A percentile compares a stretch with the other conserved stretches of the same genome.
Conservation (phyloP, 2,888 invertebrate genomes). For the Patella ulyssiponensis region DNA sequence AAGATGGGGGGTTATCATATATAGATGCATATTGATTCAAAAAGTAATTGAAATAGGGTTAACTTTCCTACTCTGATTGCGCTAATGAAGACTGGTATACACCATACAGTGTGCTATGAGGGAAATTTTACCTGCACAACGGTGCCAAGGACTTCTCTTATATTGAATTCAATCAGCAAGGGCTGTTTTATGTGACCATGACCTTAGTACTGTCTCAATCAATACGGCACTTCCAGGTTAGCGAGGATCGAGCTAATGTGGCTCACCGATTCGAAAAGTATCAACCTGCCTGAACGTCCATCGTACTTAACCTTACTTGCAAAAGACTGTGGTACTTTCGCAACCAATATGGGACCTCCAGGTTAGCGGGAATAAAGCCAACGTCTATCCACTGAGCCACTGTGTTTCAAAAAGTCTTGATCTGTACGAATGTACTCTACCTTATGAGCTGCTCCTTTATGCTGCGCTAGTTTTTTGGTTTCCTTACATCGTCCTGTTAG, state of each 20-base stretch:
- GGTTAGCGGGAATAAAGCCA: not conserved
- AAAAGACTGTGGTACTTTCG: not conserved
- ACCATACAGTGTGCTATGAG: too few relatives aligned
- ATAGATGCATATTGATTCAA: too few relatives aligned
- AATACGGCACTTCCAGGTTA: too few relatives aligned
- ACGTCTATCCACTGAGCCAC: not conserved
- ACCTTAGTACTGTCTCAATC: not conserved
- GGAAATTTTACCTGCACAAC: too few relatives aligned
- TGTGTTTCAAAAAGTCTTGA: not conserved
- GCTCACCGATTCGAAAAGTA: not conserved
- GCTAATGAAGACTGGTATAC: too few relatives aligned
- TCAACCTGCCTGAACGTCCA: not conserved
- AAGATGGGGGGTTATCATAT: not conserved
- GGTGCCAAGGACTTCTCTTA: too few relatives aligned
- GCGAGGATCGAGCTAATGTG: not conserved
- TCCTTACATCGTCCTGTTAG: conserved; percentile 74
- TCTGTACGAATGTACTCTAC: conserved; percentile 46
- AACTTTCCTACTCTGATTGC: too few relatives aligned
- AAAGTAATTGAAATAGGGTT: too few relatives aligned
- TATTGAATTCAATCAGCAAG: too few relatives aligned
- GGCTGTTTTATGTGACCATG: conserved; percentile 79
- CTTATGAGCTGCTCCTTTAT: conserved; percentile 87
- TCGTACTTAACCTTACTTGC: conserved; percentile 81
- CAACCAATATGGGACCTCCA: too few relatives aligned
- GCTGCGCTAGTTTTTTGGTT: conserved; percentile 80